Base-by-base conservation (phyloP, 2,888 invertebrate genomes). In the Cheilosia variabilis region DNA sequence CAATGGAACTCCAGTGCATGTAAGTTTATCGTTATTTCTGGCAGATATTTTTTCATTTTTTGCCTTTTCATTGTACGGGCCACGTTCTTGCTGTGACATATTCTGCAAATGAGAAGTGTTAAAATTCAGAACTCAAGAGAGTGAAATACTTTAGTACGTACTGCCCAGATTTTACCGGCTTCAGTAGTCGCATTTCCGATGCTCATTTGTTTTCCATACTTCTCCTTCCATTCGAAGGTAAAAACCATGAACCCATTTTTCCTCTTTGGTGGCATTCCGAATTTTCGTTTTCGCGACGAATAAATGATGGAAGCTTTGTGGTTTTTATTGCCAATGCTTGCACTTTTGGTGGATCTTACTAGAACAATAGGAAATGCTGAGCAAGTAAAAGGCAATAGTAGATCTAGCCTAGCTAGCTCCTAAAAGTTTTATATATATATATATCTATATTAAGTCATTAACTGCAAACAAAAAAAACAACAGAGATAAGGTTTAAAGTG, bases 81-180 rank as follows among this genome's bases (percentile, higher is more conserved):
- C 89, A 1, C 90, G 89, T 45, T 91, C 87, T 15, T 89, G 88
- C 0, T 80, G 22, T 2, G 55, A 76, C 91, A 92, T 91, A 0
- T 83, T 82, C 91, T 91, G n/a, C 0, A 19, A 52, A 24, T 10
- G 24, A 1, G 19, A 24, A 19, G 22, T 7, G 24, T 53, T 37
- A 43, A 53, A 69, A 22, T 22, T 4, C 24, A 2, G n/a, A 7
- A 1, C n/a, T 9, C 6, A 6, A 17, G 9, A 31, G 10, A 34
- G 9, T 24, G 17, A 15, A n/a, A 13, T 31, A 47, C 27, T 1
- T 13, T 1, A 47, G 3, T 13, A 81, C 87, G 80, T 88, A 91
- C 91, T 43, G 81, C 81, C 91, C 91, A 91, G 2, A 90, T 60
- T 4, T 77, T 81, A 0, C 90, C 91, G 1, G 90, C 89, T 22